These are phyloP conservation scores for Peromyscus nudipes DNA, from an alignment of 2,797 vertebrate genomes.

Conservation along the genomic window DNA sequence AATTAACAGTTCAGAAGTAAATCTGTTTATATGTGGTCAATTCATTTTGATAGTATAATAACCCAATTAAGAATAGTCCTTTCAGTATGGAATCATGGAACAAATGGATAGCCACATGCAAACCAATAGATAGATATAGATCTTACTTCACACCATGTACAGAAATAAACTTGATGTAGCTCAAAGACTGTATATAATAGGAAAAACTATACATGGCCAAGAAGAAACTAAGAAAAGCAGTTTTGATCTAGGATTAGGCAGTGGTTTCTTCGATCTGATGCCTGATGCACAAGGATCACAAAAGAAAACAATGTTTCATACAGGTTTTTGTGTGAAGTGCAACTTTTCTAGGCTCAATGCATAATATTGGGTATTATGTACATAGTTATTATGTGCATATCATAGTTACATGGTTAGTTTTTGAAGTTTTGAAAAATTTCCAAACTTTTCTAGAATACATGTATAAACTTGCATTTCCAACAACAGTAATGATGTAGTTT, in stretches of 20 bases:
- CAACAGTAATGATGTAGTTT: neutral
- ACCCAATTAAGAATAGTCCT: neutral
- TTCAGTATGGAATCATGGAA: neutral
- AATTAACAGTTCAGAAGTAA: slow-evolving; percentile 27
- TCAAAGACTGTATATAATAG: neutral
- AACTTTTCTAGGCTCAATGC: neutral
- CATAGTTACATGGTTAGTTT: neutral
- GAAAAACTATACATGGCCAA: neutral
- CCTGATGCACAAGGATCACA: neutral
- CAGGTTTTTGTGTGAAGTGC: neutral
- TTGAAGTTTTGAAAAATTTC: too few species aligned
- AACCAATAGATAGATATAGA: neutral
- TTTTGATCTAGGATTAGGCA: neutral
- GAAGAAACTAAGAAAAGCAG: neutral
- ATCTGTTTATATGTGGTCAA: neutral
- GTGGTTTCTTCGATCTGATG: neutral
- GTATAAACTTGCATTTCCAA: neutral
- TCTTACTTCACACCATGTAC: neutral
- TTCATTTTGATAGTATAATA: neutral
- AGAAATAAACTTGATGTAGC: neutral
- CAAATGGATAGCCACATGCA: neutral
- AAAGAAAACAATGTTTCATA: neutral
- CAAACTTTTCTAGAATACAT: neutral
- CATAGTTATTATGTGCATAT: neutral
- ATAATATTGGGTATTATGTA: neutral